Evolutionary conservation across 1,140 invertebrate genomes (phyloP), one percentile per base, ranked within the genome.

Genomic region (Drosophila sp.): DNA sequence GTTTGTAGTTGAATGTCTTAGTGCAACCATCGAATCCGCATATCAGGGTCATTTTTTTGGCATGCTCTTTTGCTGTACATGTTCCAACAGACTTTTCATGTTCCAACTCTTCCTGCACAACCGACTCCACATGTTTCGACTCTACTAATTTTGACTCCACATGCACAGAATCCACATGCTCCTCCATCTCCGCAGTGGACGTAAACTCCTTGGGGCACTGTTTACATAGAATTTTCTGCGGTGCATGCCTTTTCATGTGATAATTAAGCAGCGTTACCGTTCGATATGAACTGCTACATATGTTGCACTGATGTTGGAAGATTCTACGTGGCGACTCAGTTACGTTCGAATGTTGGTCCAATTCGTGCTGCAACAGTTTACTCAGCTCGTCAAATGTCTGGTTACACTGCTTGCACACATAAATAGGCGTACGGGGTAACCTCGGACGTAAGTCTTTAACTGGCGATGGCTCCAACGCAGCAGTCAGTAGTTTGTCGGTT

Each of bases 1-100:
- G 80, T n/a, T 83, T 76, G 38, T 76, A 91, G 14, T 62, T 77
- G 21, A 91, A 91, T 7, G 71, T 77, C 57, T 90, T 90, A 0
- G 18, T 25, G 50, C 90, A 91, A 6, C 72, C 79, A 48, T 74
- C 51, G 0, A 78, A 7, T 0, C 56, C 61, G 16, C 90, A 91
- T 7, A 66, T 74, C 0, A 89, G 53, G 0, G 65, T 34, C 57
- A 11, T 38, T 57, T 51, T 58, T 9, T 13, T 40, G 7, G 41
- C 46, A 43, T 91, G 82, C 13, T 71, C 70, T 0, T n/a, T n/a
- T n/a, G n/a, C n/a, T n/a, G n/a, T n/a, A n/a, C n/a, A n/a, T n/a
- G n/a, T n/a, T n/a, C n/a, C n/a, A n/a, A n/a, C n/a, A n/a, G 34
- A 21, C 4, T 21, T 21, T 4, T 2, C 21, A 21, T 21, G 1